These are phyloP conservation scores for Xiphophorus maculatus DNA, from an alignment of 2,113 vertebrate genomes.

Conservation along the genomic window DNA sequence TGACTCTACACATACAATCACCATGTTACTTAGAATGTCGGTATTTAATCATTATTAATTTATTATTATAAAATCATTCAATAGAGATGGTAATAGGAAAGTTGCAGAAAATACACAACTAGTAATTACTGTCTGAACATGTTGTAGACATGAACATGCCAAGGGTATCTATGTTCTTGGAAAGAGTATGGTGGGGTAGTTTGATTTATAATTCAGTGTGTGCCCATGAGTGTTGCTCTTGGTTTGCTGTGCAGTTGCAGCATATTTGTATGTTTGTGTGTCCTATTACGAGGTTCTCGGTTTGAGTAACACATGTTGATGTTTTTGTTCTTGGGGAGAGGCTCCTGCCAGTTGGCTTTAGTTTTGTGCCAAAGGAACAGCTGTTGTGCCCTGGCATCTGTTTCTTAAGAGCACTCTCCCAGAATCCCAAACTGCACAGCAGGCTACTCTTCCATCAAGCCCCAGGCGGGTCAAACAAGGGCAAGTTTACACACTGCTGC, in stretches of 20 bases:
- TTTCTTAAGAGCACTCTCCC: conserved; percentile 64
- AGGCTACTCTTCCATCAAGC: conserved; percentile 57
- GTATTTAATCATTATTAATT: background rate
- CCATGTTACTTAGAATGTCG: background rate
- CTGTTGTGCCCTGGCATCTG: conserved; percentile 72
- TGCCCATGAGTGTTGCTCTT: conserved; percentile 7
- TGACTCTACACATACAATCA: background rate
- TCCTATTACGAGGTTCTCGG: conserved; percentile 17
- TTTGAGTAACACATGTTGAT: conserved; percentile 68
- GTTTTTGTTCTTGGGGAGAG: conserved; percentile 65
- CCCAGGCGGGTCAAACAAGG: conserved; percentile 71
- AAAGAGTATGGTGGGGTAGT: background rate
- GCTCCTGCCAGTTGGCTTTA: conserved; percentile 59
- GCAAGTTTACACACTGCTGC: conserved; percentile 50
- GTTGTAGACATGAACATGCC: background rate
- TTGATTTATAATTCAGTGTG: background rate
- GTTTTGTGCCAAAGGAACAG: conserved; percentile 70
- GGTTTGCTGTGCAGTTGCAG: background rate
- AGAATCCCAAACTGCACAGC: conserved; percentile 64
- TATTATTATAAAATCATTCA: background rate
- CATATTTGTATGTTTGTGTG: conserved; percentile 21
- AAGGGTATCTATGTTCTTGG: background rate
- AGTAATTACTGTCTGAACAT: background rate
- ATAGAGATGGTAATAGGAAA: background rate
- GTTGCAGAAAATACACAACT: background rate